A percentile compares a stretch with the other conserved stretches of the same genome.
Conservation (phyloP, 2,113 vertebrate species). For the Melanerpes formicivorus region DNA sequence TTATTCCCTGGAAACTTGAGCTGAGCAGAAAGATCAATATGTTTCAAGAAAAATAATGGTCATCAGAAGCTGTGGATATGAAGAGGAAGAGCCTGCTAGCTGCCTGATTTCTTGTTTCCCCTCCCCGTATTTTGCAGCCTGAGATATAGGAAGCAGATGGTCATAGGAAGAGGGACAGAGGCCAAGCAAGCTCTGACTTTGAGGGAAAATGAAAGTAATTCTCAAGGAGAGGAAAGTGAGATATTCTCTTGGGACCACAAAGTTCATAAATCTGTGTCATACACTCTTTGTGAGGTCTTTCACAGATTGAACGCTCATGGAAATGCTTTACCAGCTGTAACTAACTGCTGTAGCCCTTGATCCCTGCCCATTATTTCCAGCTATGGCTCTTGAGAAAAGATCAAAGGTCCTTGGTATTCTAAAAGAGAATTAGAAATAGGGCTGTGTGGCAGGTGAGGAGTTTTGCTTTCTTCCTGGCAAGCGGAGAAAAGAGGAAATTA, state of each 20-base stretch:
- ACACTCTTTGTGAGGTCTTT: neutral
- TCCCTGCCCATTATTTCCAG: conserved; percentile 1
- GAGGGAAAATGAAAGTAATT: neutral
- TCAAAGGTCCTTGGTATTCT: neutral
- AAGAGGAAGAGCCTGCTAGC: neutral
- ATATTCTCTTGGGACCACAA: neutral
- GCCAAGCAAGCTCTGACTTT: neutral
- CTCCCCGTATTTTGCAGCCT: neutral
- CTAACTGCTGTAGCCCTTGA: neutral
- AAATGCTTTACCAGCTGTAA: neutral
- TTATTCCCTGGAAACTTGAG: neutral
- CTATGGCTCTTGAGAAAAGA: neutral
- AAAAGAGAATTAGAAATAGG: neutral
- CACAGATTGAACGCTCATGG: neutral
- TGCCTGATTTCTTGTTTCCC: neutral
- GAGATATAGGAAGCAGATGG: neutral
- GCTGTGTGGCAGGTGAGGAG: too few relatives aligned
- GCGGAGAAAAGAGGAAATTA: neutral
- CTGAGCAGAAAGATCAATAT: neutral
- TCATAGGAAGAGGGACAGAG: neutral
- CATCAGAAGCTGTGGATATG: neutral
- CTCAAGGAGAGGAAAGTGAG: neutral
- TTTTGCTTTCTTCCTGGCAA: neutral
- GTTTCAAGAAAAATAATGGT: neutral
- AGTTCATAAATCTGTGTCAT: neutral